Base-by-base conservation (phyloP, 2,888 invertebrate species). In the Cerceris rybyensis region DNA sequence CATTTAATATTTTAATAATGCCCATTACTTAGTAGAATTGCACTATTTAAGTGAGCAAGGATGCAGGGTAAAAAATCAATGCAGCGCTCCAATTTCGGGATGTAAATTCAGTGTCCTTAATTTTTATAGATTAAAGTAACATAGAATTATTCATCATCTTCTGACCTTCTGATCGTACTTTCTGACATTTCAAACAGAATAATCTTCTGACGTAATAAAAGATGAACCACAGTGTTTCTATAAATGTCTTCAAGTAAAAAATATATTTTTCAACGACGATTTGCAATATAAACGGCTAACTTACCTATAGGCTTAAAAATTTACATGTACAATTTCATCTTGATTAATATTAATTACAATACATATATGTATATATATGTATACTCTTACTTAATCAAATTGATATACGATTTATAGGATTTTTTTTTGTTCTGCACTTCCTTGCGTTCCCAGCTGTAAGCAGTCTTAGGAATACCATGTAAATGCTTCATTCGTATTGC, bases 211-310 rank as follows among this genome's bases (percentile, higher is more conserved):
- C 7, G 50, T 0, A n/a, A 50, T 50, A 50, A 50, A 50, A 50
- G n/a, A 2, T 9, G 50, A n/a, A 50, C 50, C 50, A 50, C 50
- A n/a, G n/a, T 79, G 65, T 87, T 87, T 90, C 80, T 90, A 88
- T 88, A 90, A 90, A 91, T 87, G 85, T 87, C 82, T 88, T 87
- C 88, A 88, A 86, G 91, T 92, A 91, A 91, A 92, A 92, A 92
- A 92, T 92, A 92, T 92, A 92, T 92, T 90, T 91, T 88, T 88
- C 86, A 91, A 91, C 89, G 86, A 86, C 75, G 85, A 87, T 88
- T 82, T 78, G 82, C 83, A 82, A 88, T 82, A 90, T 87, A 89
- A 85, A 88, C 80, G 80, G 73, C 81, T 86, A 86, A 86, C 81
- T 79, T 84, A 78, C 74, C 80, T 83, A 13, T 54, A 81, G 5